These are phyloP conservation scores for Oligia strigilis DNA, from an alignment of 2,888 invertebrate species.

Conservation along the genomic window DNA sequence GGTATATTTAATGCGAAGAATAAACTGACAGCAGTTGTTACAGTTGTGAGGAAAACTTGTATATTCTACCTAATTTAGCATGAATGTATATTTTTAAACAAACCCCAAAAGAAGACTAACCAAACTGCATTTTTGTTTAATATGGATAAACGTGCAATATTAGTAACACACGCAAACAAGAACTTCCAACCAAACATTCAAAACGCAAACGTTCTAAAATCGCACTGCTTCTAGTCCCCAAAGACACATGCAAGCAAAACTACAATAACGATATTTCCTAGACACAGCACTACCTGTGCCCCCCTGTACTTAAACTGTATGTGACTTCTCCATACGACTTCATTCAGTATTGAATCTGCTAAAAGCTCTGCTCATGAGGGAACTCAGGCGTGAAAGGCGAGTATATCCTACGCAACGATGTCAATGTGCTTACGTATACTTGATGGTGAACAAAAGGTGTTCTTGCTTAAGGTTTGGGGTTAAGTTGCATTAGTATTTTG, in stretches of 20 bases:
- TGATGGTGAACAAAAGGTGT: constrained; percentile 4
- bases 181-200: neutral
- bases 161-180: neutral
- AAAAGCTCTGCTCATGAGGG: constrained; percentile 51
- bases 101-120: neutral
- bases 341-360: constrained; percentile 57
- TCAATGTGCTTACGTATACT: constrained; percentile 25
- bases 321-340: constrained; percentile 44
- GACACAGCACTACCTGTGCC: constrained; percentile 26
- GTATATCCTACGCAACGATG: constrained; percentile 16
- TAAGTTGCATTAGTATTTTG: neutral
- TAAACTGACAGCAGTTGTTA: too few relatives aligned
- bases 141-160: neutral
- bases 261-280: constrained; percentile 41
- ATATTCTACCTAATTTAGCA: too few relatives aligned
- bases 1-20: too few relatives aligned
- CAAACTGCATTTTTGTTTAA: neutral
- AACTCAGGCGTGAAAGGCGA: constrained; percentile 33
- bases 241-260: constrained; percentile 24
- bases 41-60: too few relatives aligned
- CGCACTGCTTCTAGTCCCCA: neutral
- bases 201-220: constrained; percentile 21
- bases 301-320: constrained; percentile 17
- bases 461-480: neutral
- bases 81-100: too few relatives aligned